Evolutionary conservation across 2,113 vertebrate species (phyloP), one percentile per base, ranked within the genome.

Genomic region (Indri indri): DNA sequence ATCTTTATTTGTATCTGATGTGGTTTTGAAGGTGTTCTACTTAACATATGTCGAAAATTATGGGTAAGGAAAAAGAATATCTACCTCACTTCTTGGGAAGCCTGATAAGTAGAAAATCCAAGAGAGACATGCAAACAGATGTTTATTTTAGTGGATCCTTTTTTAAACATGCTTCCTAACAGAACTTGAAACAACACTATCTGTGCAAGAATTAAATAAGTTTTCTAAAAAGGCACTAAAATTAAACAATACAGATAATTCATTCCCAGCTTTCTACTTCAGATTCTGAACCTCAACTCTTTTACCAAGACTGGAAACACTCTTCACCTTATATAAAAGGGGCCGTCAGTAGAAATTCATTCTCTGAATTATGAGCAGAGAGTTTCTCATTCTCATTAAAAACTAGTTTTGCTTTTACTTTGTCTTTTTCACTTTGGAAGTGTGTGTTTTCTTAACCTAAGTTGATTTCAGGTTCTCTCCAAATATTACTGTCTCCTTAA

Each of bases 401-500:
- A 96, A 82, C 16, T 18, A 86, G 52, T 76, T 77, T 92, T 71
- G 73, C 34, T 90, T 96, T 92, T 73, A 87, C 65, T 94, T 89
- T 92, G 65, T 76, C 68, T 92, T 85, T n/a, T 77, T 89, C 71
- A 47, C 63, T 61, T 93, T 73, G 52, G 32, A n/a, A 70, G 11
- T 17, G 8, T 84, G 10, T 89, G 92, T 96, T 97, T 96, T 96
- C 73, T 93, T 96, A 96, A 95, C 18, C 2, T 52, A 54, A 73
- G 73, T 2, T 66, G 66, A 91, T 82, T 94, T 95, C 12, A 83
- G 90, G 40, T 86, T 96, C 82, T 93, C n/a, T 66, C 70, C 89
- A 77, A 71, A 92, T 94, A 95, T 96, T 76, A 88, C 93, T 66
- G 89, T 95, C 86, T 93, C 77, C 74, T 90, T 94, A 95, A 95